These are phyloP conservation scores for Luperina testacea DNA, from an alignment of 2,888 invertebrate species.

Conservation along the genomic window DNA sequence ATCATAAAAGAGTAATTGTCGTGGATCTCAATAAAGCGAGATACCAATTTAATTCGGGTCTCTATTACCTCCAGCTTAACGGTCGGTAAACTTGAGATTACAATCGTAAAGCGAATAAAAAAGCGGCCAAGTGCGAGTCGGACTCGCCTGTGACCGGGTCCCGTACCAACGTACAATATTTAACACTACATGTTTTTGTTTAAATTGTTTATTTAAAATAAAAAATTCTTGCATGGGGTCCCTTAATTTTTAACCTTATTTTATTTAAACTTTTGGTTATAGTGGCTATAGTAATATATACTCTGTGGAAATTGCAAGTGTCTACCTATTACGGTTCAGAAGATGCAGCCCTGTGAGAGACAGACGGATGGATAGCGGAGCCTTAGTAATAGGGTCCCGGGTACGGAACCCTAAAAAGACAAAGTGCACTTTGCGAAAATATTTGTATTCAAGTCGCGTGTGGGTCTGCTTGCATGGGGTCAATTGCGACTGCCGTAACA, in stretches of 20 bases:
- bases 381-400: not conserved
- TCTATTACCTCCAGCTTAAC: conserved; percentile 78
- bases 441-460: conserved; percentile 80
- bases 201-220: not conserved
- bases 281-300: not conserved
- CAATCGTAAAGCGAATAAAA: conserved; percentile 82
- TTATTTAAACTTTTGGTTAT: not conserved
- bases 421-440: conserved; percentile 71
- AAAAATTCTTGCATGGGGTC: not conserved
- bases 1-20: conserved; percentile 63
- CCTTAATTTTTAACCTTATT: not conserved
- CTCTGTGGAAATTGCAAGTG: not conserved
- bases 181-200: not conserved
- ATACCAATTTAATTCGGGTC: conserved; percentile 77
- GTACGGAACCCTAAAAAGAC: conserved; percentile 64
- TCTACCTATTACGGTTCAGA: not conserved
- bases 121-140: not conserved
- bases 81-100: conserved; percentile 82
- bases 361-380: not conserved
- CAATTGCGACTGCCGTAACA: conserved; percentile 73
- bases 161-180: not conserved
- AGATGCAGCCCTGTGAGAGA: not conserved
- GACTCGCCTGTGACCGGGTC: not conserved
- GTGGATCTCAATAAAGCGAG: conserved; percentile 70
- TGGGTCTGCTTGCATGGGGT: conserved; percentile 73